A percentile compares a stretch with the other conserved stretches of the same genome.
Conservation (phyloP, 2,797 vertebrate species). For the Taeniopygia guttata region DNA sequence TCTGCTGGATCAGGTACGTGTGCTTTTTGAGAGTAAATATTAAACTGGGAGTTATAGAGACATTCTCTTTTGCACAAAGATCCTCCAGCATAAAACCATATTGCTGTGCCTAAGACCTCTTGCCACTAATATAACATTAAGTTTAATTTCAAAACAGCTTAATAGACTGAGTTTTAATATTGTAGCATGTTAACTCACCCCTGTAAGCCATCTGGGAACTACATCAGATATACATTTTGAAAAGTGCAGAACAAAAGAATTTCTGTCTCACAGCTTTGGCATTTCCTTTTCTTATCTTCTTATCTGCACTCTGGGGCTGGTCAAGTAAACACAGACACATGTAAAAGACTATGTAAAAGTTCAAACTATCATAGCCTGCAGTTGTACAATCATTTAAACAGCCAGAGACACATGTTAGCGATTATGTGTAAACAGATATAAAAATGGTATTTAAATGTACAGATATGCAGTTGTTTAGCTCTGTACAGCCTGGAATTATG, state of each 20-base stretch:
- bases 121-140: not conserved
- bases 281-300: slow-evolving; percentile 19
- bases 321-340: not conserved
- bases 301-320: not conserved
- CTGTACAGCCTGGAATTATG: not conserved
- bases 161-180: not conserved
- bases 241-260: not conserved
- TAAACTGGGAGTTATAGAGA: not conserved
- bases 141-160: not conserved
- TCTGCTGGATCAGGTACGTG: not conserved
- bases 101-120: not conserved
- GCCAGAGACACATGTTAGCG: not conserved
- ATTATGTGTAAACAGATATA: not conserved
- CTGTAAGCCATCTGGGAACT: not conserved
- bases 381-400: not conserved
- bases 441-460: not conserved
- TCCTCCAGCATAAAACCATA: not conserved
- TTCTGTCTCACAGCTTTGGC: not conserved
- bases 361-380: not conserved
- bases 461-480: not conserved
- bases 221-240: not conserved
- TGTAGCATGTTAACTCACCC: not conserved
- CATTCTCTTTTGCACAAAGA: not conserved
- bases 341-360: not conserved
- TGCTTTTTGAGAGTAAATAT: not conserved